A percentile compares a stretch with the other conserved stretches of the same genome.
Evolutionary conservation across 1,140 invertebrate species (phyloP).

Genomic region (Micrasema minimum): DNA sequence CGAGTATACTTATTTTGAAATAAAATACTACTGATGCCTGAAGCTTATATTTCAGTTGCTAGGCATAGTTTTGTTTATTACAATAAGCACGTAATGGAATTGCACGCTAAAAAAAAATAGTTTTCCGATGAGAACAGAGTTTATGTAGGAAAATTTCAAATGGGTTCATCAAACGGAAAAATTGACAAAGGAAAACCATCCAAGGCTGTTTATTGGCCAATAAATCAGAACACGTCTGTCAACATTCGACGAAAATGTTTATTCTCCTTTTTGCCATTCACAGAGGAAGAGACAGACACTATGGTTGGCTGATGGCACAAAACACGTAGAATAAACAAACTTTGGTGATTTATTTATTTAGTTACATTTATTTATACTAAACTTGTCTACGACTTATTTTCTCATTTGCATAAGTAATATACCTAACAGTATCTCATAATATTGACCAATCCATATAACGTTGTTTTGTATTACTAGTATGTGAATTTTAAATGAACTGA

Average conservation of each 20-base stretch:
- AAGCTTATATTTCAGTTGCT: too few species aligned
- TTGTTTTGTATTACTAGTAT: too few species aligned
- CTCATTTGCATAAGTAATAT: too few species aligned
- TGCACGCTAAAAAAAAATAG: background rate
- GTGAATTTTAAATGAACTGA: too few species aligned
- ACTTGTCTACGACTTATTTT: too few species aligned
- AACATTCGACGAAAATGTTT: slow-evolving; percentile 15
- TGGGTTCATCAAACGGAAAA: slow-evolving; percentile 23
- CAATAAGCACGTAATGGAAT: too few species aligned
- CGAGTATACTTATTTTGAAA: too few species aligned
- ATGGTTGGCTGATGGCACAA: background rate
- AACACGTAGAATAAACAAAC: slow-evolving; percentile 6
- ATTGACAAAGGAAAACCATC: slow-evolving; percentile 36
- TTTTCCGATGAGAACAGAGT: background rate
- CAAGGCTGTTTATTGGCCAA: slow-evolving; percentile 34
- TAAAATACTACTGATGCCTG: too few species aligned
- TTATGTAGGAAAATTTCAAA: slow-evolving; percentile 19
- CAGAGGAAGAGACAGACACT: slow-evolving; percentile 6
- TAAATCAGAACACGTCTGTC: slow-evolving; percentile 39
- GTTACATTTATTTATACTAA: too few species aligned
- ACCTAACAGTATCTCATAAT: too few species aligned
- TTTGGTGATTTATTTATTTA: background rate
- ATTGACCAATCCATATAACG: too few species aligned
- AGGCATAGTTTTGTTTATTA: too few species aligned
- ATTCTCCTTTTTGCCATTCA: slow-evolving; percentile 1